These are phyloP conservation scores for Polietes domitor DNA, from an alignment of 2,888 invertebrate species.

Conservation along the genomic window DNA sequence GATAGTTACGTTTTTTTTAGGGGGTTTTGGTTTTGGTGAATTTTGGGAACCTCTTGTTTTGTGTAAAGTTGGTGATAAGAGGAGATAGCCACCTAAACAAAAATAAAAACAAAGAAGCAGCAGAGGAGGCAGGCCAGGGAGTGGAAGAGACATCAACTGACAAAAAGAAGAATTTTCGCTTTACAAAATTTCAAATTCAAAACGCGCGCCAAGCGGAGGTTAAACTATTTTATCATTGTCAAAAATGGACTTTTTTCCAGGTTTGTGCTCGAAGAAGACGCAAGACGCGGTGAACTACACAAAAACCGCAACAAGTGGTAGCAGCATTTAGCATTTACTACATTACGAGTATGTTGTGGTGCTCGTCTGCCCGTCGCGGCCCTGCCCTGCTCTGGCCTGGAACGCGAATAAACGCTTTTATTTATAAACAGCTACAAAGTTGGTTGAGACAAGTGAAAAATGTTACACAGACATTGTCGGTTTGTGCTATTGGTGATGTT, in stretches of 20 bases:
- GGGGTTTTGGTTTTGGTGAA: background rate
- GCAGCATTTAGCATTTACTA: conserved; percentile 7
- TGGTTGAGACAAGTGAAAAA: conserved; percentile 62
- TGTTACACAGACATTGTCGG: conserved; percentile 56
- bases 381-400: too few species aligned
- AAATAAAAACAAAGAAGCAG: background rate
- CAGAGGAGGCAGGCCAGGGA: too few species aligned
- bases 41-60: conserved; percentile 33
- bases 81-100: background rate
- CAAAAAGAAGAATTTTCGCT: conserved; percentile 49
- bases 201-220: conserved; percentile 78
- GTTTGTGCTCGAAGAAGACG: conserved; percentile 32
- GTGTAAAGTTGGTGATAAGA: conserved; percentile 16
- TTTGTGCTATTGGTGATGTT: background rate
- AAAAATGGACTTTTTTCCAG: conserved; percentile 76
- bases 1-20: background rate
- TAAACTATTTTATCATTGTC: conserved; percentile 80
- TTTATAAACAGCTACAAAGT: conserved; percentile 43
- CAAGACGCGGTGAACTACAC: conserved; percentile 13
- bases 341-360: background rate
- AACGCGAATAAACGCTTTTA: background rate
- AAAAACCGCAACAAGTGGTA: conserved; percentile 31
- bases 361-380: background rate
- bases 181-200: conserved; percentile 76
- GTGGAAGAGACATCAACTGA: conserved; percentile 35